A percentile compares a stretch with the other conserved stretches of the same genome.
Evolutionary conservation across 1,140 invertebrate species (phyloP).

Genomic region (Cheumatopsyche charites): DNA sequence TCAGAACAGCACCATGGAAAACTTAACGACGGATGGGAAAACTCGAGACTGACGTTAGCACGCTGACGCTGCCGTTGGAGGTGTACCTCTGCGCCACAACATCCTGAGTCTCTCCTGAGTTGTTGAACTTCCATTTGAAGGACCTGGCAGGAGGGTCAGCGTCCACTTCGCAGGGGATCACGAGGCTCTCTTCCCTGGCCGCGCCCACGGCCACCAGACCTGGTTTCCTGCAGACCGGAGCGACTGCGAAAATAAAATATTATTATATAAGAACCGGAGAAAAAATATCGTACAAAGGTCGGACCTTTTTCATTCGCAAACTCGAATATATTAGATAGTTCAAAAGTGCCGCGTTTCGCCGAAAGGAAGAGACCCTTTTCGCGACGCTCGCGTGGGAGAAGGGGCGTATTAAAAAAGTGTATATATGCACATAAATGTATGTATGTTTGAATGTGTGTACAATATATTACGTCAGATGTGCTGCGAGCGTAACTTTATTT

Average conservation of each 20-base stretch:
- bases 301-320: too few species aligned
- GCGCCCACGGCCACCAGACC: conserved; percentile 77
- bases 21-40: neutral
- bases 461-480: too few species aligned
- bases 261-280: neutral
- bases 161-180: conserved; percentile 81
- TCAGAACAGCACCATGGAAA: neutral
- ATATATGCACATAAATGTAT: too few species aligned
- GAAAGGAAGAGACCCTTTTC: too few species aligned
- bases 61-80: conserved; percentile 52
- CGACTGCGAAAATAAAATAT: conserved; percentile 64
- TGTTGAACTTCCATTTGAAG: conserved; percentile 89
- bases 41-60: conserved; percentile 44
- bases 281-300: too few species aligned
- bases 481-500: neutral
- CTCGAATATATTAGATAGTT: too few species aligned
- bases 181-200: conserved; percentile 77
- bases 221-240: conserved; percentile 73
- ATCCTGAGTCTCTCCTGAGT: conserved; percentile 78
- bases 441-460: too few species aligned
- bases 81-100: conserved; percentile 58
- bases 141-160: conserved; percentile 80
- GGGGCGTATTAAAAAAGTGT: too few species aligned
- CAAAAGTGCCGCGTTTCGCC: too few species aligned
- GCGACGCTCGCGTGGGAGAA: too few species aligned